A percentile compares a stretch with the other conserved stretches of the same genome.
Evolutionary conservation across 2,888 invertebrate species (phyloP).

Genomic region (Folsomia manolachei): DNA sequence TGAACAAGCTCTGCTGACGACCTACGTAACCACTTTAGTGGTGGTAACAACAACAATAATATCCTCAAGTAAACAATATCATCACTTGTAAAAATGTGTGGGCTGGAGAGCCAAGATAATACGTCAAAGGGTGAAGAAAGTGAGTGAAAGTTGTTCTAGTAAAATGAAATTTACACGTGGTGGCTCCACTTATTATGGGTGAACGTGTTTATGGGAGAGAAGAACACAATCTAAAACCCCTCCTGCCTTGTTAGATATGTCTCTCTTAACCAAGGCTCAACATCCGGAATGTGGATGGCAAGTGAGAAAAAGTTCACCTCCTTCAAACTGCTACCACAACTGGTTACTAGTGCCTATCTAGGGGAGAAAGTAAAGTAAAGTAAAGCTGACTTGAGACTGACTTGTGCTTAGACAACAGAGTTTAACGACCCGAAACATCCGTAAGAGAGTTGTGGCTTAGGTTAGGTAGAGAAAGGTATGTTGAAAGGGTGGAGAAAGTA

Average conservation of each 20-base stretch:
- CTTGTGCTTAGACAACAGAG: slow-evolving; percentile 2
- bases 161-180: not conserved
- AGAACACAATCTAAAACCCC: not conserved
- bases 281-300: not conserved
- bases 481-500: slow-evolving; percentile 9
- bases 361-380: not conserved
- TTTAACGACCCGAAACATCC: slow-evolving; percentile 22
- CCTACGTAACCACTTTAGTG: no score
- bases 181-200: not conserved
- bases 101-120: no score
- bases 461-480: no score
- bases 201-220: not conserved
- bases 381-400: not conserved
- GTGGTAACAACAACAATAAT: no score
- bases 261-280: not conserved
- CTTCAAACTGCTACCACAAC: not conserved
- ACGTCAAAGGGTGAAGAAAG: no score
- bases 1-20: no score
- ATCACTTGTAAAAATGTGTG: no score
- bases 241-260: not conserved
- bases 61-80: no score
- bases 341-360: no score
- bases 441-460: slow-evolving; percentile 13
- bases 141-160: slow-evolving; percentile 6
- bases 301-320: not conserved